phyloP scores from a whole-genome alignment of 2,888 invertebrate species.

The Nomada flava region DNA sequence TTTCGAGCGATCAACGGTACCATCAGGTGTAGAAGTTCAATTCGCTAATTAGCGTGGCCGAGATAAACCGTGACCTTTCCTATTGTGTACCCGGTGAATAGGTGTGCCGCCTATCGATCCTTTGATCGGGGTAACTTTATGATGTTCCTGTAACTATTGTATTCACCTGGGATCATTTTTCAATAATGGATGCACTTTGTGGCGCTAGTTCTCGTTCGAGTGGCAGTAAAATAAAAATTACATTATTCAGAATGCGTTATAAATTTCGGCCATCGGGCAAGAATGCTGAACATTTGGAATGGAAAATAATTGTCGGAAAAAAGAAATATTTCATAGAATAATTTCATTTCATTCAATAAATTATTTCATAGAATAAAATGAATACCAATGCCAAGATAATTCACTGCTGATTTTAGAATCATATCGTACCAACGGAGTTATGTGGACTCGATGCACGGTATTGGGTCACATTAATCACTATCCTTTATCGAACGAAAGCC shows the following conservation, averaged over 20 bases:
- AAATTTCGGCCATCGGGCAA: too few relatives aligned
- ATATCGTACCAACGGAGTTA: conserved; percentile 1
- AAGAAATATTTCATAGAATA: background rate
- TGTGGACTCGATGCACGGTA: conserved; percentile 15
- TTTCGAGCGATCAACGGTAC: conserved; percentile 13
- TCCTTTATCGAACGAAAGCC: background rate
- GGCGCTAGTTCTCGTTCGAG: background rate
- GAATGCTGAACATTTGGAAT: too few relatives aligned
- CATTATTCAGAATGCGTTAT: too few relatives aligned
- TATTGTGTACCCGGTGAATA: conserved; percentile 39
- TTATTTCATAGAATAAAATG: background rate
- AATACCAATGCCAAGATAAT: background rate
- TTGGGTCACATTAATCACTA: conserved; percentile 39
- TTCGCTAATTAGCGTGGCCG: conserved; percentile 48
- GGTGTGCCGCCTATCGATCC: conserved; percentile 55
- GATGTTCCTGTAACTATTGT: conserved; percentile 37
- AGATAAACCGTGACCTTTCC: conserved; percentile 58
- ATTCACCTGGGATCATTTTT: conserved; percentile 45
- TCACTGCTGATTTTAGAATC: conserved; percentile 19
- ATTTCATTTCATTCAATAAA: background rate
- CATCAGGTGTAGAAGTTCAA: conserved; percentile 20
- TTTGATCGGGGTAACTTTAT: conserved; percentile 36
- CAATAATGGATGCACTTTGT: conserved; percentile 47
- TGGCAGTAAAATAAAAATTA: too few relatives aligned
- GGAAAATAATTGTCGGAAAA: background rate